phyloP scores from a whole-genome alignment of 2,113 vertebrate genomes.

The Heptranchias perlo region DNA sequence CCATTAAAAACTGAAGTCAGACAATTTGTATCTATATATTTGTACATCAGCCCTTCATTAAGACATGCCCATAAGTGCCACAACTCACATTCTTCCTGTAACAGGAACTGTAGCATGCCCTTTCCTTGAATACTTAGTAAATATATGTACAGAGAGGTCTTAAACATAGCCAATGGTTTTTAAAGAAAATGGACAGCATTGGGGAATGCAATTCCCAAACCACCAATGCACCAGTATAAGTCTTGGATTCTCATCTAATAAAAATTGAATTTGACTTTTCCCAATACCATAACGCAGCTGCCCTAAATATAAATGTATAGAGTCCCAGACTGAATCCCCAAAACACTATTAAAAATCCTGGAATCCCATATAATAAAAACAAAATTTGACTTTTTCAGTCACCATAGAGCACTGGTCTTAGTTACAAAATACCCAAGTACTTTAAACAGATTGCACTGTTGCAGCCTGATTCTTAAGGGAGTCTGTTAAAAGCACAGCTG shows the following conservation, averaged over 20 bases:
- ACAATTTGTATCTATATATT: neutral
- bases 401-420: neutral
- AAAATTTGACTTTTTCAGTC: neutral
- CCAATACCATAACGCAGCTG: neutral
- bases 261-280: neutral
- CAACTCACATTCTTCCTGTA: neutral
- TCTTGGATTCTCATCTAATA: neutral
- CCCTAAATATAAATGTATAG: neutral
- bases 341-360: neutral
- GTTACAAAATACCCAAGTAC: neutral
- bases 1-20: neutral
- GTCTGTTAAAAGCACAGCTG: neutral
- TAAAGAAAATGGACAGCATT: neutral
- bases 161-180: neutral
- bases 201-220: slow-evolving; percentile 6
- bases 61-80: neutral
- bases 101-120: neutral
- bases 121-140: neutral
- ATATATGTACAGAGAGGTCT: neutral
- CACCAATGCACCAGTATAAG: neutral
- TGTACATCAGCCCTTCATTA: neutral
- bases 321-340: neutral
- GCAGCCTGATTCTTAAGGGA: neutral
- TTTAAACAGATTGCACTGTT: slow-evolving; percentile 19
- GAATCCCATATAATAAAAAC: neutral